Evolutionary conservation across 2,888 invertebrate genomes (phyloP).

Genomic region (Xylota sylvarum): DNA sequence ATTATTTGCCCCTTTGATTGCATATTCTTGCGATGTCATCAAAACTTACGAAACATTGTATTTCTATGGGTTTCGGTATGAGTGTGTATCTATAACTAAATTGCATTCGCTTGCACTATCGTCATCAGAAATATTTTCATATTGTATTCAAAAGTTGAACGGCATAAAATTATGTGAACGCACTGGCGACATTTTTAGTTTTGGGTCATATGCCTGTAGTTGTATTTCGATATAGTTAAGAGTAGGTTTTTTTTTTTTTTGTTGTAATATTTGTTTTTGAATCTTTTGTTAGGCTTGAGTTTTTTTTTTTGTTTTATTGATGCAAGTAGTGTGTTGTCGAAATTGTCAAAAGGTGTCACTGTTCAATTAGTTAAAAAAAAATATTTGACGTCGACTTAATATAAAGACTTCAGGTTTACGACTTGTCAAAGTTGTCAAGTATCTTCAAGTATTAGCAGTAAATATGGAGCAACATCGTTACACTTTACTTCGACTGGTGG

Average conservation of each 20-base stretch:
- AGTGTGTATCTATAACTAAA: slow-evolving; percentile 16
- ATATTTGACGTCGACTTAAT: too few relatives aligned
- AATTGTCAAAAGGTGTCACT: too few relatives aligned
- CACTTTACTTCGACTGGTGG: too few relatives aligned
- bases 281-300: not conserved
- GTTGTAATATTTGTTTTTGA: not conserved
- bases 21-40: slow-evolving; percentile 6
- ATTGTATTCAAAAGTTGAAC: slow-evolving; percentile 42
- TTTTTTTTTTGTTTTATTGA: too few relatives aligned
- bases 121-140: slow-evolving; percentile 20
- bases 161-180: slow-evolving; percentile 62
- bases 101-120: slow-evolving; percentile 19
- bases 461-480: too few relatives aligned
- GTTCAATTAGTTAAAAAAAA: too few relatives aligned
- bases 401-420: too few relatives aligned
- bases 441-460: too few relatives aligned
- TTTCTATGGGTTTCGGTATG: not conserved
- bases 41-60: slow-evolving; percentile 1
- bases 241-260: not conserved
- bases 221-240: slow-evolving; percentile 27
- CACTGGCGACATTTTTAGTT: slow-evolving; percentile 34
- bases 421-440: too few relatives aligned
- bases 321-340: too few relatives aligned
- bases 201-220: slow-evolving; percentile 44
- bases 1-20: slow-evolving; percentile 19